Evolutionary conservation across 2,113 vertebrate species (phyloP).

Genomic region (Hippocampus guttulatus): DNA sequence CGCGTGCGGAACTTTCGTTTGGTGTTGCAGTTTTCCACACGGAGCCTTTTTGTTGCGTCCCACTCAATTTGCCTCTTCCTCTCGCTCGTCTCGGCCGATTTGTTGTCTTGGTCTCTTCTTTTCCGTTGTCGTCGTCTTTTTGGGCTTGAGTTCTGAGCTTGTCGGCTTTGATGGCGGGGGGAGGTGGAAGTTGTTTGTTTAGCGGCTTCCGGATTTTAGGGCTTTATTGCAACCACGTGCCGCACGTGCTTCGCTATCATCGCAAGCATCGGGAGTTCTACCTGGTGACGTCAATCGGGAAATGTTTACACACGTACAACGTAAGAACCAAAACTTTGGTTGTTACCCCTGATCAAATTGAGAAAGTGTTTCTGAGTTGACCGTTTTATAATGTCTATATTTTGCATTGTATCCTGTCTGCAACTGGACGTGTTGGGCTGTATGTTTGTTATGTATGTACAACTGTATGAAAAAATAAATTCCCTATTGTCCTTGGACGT

Average conservation of each 20-base stretch:
- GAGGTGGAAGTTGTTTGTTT: constrained; percentile 67
- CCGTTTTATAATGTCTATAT: too few species aligned
- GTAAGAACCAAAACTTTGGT: constrained; percentile 68
- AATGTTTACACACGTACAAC: constrained; percentile 87
- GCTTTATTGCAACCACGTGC: constrained; percentile 81
- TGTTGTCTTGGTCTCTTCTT: background rate
- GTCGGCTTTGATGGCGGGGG: background rate
- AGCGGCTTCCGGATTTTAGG: constrained; percentile 84
- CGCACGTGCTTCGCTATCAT: constrained; percentile 86
- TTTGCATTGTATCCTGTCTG: too few species aligned
- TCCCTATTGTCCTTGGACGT: too few species aligned
- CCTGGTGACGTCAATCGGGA: constrained; percentile 78
- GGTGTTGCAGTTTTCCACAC: constrained; percentile 16
- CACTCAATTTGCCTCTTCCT: background rate
- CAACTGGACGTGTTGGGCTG: too few species aligned
- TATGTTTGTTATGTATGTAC: too few species aligned
- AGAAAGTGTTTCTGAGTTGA: too few species aligned
- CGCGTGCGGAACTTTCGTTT: constrained; percentile 31
- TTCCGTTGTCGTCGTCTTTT: background rate
- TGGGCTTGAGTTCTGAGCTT: background rate
- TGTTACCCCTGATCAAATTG: too few species aligned
- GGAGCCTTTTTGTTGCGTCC: background rate
- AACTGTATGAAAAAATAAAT: too few species aligned
- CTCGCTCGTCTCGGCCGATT: background rate
- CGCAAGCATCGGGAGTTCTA: constrained; percentile 88